Evolutionary conservation across 2,888 invertebrate species (phyloP), one percentile per base, ranked within the genome.

Genomic region (Crepidodera aurea): DNA sequence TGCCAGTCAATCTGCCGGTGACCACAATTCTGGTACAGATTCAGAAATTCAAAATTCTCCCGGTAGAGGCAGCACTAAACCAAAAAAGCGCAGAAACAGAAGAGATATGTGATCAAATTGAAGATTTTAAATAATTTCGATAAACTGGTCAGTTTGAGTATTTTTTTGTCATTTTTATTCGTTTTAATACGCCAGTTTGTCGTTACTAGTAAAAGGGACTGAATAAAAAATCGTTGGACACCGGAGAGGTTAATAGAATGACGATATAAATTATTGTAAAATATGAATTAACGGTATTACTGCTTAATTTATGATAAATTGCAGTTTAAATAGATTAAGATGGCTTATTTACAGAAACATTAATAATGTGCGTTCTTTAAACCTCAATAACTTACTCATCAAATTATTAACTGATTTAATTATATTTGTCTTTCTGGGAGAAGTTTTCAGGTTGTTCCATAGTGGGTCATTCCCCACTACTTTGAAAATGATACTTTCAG

Each of bases 81-180:
- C 68, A 13, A 71, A 72, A 51, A 73, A 71, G 56, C 73, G 74
- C 54, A 73, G 71, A 64, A 67, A 68, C 15, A 69, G 70, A 50
- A 65, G 71, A 40, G 72, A 73, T 48, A 71, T 72, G 68, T 72
- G 72, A 72, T 69, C 5, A 13, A 37, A 15, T 37, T 37, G 34
- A 4, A 34, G 34, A 34, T n/a, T 34, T 34, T 34, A 34, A 34
- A n/a, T n/a, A 7, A 34, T 25, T 25, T 25, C 7, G 5, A n/a
- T 34, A 34, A 16, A 22, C 51, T 29, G 18, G 18, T 51, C 19
- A 19, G 37, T 51, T 22, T 32, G 50, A 50, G 13, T 18, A n/a
- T 32, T 22, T n/a, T n/a, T n/a, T n/a, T n/a, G 12, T 18, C 12
- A 51, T 10, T 34, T 34, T 34, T 34, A 37, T 16, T n/a, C n/a